Percentiles rank a stretch among this genome's conserved stretches.
Conservation (phyloP, 2,888 invertebrate species). For the Nemotelus nigrinus region DNA sequence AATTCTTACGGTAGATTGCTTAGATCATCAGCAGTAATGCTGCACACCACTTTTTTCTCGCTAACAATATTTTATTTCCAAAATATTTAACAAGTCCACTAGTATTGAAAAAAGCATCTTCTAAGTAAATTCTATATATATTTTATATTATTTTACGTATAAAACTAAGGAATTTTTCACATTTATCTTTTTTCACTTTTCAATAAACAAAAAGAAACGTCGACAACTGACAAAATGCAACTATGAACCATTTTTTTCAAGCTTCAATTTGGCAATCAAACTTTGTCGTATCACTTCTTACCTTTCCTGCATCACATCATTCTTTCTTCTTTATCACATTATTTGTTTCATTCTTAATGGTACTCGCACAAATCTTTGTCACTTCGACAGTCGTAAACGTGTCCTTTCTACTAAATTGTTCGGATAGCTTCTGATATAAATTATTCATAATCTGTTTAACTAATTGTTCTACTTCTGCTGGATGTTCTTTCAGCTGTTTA, state of each 20-base stretch:
- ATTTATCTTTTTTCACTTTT: no score
- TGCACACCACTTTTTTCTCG: no score
- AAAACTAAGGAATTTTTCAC: constrained; percentile 2
- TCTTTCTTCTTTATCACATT: constrained; percentile 51
- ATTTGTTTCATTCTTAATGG: constrained; percentile 56
- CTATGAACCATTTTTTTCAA: no score
- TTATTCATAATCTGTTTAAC: constrained; percentile 58
- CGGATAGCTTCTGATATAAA: constrained; percentile 55
- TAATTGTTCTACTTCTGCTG: constrained; percentile 38
- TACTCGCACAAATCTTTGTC: constrained; percentile 54
- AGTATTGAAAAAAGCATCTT: no score
- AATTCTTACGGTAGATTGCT: no score
- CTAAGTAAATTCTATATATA: not conserved
- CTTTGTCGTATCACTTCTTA: no score
- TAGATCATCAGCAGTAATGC: no score
- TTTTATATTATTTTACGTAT: not conserved
- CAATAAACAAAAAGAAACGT: no score
- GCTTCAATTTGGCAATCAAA: no score
- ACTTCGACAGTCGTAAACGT: constrained; percentile 49
- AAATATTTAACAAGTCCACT: no score
- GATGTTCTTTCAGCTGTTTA: not conserved
- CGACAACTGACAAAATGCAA: no score
- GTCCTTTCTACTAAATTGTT: constrained; percentile 50
- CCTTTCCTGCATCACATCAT: not conserved
- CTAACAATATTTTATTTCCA: no score